Base-by-base conservation (phyloP, 2,888 invertebrate genomes). In the Peribatodes rhomboidaria region DNA sequence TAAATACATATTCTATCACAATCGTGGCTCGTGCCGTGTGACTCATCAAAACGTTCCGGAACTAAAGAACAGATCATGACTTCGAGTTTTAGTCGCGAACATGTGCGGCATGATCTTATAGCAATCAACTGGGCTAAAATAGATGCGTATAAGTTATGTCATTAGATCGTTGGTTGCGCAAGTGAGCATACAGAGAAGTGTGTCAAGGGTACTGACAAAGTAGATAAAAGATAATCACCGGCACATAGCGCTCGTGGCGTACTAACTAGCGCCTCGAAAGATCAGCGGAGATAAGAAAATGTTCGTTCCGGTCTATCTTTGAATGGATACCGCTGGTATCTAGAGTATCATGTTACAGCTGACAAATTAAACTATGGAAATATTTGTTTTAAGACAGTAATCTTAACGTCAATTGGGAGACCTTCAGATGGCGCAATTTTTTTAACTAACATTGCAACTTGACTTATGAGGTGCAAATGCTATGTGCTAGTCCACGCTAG, bases 141-240 rank as follows among this genome's bases (percentile, higher is more conserved):
- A 84, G 81, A 85, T 86, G 80, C 84, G 81, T 84, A 77, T 83
- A 79, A 47, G 41, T 83, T 83, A 84, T 85, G 61, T 67, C 80
- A 79, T 76, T 79, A 78, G 76, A 49, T 49, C 33, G 49, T 10
- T 33, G 78, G 47, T 67, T 69, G 78, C 77, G 82, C 80, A 85
- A 85, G 72, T 54, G 58, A 56, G 70, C 57, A 67, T 65, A 69
- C 73, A 74, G 37, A 16, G 22, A 89, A 84, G 80, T 85, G 78
- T 89, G 91, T 88, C 92, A 92, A 90, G 90, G 92, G 81, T 82
- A 37, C 50, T 13, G 73, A 59, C 72, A 74, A 83, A 84, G 80
- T 78, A 83, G 83, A 84, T 84, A 84, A 78, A 71, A 74, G 71
- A 14, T 71, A 53, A 41, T 27, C 33, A 27, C 44, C 20, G 33